Percentiles rank a stretch among this genome's conserved stretches.
These are phyloP conservation scores for Merluccius polli DNA, from an alignment of 2,797 vertebrate genomes.

Conservation along the genomic window DNA sequence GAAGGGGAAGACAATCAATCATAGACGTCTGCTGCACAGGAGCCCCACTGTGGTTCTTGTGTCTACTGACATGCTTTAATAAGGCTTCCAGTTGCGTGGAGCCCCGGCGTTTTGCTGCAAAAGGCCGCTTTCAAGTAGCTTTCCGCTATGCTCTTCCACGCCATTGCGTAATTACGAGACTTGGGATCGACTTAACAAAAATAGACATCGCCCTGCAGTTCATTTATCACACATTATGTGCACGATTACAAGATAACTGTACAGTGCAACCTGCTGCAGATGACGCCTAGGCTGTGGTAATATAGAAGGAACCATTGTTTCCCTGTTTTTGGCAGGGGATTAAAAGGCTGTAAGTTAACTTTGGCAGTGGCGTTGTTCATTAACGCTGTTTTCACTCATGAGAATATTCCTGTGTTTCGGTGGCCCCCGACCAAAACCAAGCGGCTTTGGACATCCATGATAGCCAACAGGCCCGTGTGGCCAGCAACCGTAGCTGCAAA, in stretches of 20 bases:
- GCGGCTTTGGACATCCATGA: conserved; percentile 72
- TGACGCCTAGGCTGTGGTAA: conserved; percentile 52
- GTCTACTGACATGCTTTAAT: conserved; percentile 52
- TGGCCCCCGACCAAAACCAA: conserved; percentile 70
- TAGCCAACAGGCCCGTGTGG: conserved; percentile 45
- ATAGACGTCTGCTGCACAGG: conserved; percentile 43
- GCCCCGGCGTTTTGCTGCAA: conserved; percentile 42
- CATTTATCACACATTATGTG: conserved; percentile 63
- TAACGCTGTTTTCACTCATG: conserved; percentile 62
- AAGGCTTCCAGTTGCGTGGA: conserved; percentile 41
- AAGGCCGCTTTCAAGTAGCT: conserved; percentile 40
- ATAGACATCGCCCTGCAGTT: conserved; percentile 50
- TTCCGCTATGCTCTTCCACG: conserved; percentile 52
- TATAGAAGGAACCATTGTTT: conserved; percentile 46
- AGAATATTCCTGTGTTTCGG: conserved; percentile 57
- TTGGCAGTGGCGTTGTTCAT: conserved; percentile 64
- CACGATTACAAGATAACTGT: conserved; percentile 59
- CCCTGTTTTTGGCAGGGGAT: conserved; percentile 34
- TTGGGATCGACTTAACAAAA: conserved; percentile 58
- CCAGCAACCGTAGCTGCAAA: conserved; percentile 78
- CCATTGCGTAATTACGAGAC: conserved; percentile 56
- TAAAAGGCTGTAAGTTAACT: conserved; percentile 43
- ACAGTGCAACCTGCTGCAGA: conserved; percentile 46
- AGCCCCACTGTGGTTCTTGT: conserved; percentile 49
- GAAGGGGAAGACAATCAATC: conserved; percentile 45